A percentile compares a stretch with the other conserved stretches of the same genome.
Evolutionary conservation across 2,888 invertebrate genomes (phyloP).

Genomic region (Trissolcus japonicus): DNA sequence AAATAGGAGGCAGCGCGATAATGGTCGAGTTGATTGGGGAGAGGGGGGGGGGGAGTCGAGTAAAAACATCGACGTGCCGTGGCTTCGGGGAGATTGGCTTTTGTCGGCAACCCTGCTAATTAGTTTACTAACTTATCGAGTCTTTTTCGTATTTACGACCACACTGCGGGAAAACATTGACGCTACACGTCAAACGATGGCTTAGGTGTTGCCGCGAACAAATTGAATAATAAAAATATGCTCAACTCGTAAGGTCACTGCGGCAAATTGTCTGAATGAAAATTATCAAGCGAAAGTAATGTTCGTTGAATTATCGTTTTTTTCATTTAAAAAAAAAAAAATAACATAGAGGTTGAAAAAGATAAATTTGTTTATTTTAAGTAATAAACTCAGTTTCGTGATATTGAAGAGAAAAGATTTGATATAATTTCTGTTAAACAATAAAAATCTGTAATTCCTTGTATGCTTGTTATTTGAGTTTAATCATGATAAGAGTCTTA

Average conservation of each 20-base stretch:
- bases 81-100: conserved; percentile 69
- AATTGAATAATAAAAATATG: conserved; percentile 63
- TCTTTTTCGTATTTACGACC: conserved; percentile 67
- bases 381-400: no score
- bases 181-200: conserved; percentile 66
- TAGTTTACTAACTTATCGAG: conserved; percentile 76
- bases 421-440: no score
- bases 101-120: conserved; percentile 76
- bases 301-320: no score
- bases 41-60: conserved; percentile 55
- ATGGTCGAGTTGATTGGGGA: conserved; percentile 55
- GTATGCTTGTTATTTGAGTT: no score
- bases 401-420: no score
- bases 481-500: no score
- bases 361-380: no score
- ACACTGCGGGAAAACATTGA: conserved; percentile 63
- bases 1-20: conserved; percentile 62
- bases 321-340: no score
- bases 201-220: conserved; percentile 62
- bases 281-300: no score
- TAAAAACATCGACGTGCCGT: conserved; percentile 69
- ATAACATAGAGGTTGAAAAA: no score
- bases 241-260: conserved; percentile 34
- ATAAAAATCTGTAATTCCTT: no score
- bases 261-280: background rate